These are phyloP conservation scores for Syrphus vitripennis DNA, from an alignment of 2,888 invertebrate genomes.

Conservation along the genomic window DNA sequence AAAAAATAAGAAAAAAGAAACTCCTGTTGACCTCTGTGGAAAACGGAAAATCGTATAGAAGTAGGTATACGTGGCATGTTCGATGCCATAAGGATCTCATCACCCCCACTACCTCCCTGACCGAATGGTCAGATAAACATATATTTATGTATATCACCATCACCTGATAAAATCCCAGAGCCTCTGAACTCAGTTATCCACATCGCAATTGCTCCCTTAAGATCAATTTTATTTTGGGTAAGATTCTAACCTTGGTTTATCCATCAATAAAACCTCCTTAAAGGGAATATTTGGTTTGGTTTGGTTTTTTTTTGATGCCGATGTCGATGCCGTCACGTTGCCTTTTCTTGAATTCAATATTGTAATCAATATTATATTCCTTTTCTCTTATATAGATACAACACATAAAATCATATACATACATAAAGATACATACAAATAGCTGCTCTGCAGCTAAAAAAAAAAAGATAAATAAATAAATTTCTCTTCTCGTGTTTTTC, in stretches of 20 bases:
- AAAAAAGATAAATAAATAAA: conserved; percentile 36
- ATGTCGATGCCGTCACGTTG: background rate
- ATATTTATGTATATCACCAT: background rate
- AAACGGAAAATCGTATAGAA: too few species aligned
- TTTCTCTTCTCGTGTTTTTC: conserved; percentile 7
- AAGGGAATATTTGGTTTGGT: conserved; percentile 8
- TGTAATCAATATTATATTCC: conserved; percentile 35
- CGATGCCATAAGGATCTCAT: background rate
- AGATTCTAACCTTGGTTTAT: background rate
- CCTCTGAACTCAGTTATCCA: conserved; percentile 46
- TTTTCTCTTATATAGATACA: background rate
- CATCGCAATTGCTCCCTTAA: conserved; percentile 49
- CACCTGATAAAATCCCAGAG: conserved; percentile 26
- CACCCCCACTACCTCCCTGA: background rate
- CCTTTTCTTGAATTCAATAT: conserved; percentile 30
- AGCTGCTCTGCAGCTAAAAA: background rate
- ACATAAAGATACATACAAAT: background rate
- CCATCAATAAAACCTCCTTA: conserved; percentile 9
- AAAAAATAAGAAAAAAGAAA: background rate
- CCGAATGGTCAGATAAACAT: background rate
- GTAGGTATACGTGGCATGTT: background rate
- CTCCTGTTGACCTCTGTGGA: conserved; percentile 11
- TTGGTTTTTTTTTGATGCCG: background rate
- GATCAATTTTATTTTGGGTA: conserved; percentile 32
- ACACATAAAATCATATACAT: background rate